Percentiles rank a stretch among this genome's conserved stretches.
Conservation (phyloP, 1,140 invertebrate genomes). For the Melitaea cinxia region DNA sequence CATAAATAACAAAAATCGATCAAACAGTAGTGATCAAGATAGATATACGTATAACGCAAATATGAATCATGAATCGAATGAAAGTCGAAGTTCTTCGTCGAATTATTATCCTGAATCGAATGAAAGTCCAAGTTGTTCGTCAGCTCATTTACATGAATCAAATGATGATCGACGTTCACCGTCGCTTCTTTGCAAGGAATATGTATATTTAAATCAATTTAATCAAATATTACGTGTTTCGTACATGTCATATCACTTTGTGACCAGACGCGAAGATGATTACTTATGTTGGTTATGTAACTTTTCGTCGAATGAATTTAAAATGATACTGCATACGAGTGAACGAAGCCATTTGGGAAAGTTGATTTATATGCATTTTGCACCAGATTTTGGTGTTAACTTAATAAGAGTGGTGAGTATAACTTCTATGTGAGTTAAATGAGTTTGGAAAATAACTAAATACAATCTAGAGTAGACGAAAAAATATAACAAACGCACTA, state of each 20-base stretch:
- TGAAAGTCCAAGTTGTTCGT: too few relatives aligned
- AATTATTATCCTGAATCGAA: neutral
- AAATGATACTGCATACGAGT: slow-evolving; percentile 2
- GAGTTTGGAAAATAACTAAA: neutral
- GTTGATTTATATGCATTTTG: slow-evolving; percentile 24
- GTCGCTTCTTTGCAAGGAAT: neutral
- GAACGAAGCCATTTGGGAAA: slow-evolving; percentile 15
- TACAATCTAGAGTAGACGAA: too few relatives aligned
- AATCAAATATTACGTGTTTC: slow-evolving; percentile 9
- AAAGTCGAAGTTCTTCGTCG: neutral
- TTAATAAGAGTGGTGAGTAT: slow-evolving; percentile 46
- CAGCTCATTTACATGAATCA: too few relatives aligned
- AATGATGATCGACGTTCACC: neutral
- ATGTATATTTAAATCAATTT: slow-evolving; percentile 10
- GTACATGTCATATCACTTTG: slow-evolving; percentile 34
- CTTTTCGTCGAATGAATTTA: neutral
- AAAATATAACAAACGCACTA: too few relatives aligned
- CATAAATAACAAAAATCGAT: slow-evolving; percentile 4
- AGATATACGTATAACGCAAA: neutral
- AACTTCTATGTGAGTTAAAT: neutral
- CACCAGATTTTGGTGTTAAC: slow-evolving; percentile 22
- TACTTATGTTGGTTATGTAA: slow-evolving; percentile 31
- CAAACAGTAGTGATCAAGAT: neutral
- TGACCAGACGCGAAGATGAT: neutral
- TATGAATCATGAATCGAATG: neutral